Evolutionary conservation across 2,888 invertebrate species (phyloP).

Genomic region (Linhomoeus sp.): DNA sequence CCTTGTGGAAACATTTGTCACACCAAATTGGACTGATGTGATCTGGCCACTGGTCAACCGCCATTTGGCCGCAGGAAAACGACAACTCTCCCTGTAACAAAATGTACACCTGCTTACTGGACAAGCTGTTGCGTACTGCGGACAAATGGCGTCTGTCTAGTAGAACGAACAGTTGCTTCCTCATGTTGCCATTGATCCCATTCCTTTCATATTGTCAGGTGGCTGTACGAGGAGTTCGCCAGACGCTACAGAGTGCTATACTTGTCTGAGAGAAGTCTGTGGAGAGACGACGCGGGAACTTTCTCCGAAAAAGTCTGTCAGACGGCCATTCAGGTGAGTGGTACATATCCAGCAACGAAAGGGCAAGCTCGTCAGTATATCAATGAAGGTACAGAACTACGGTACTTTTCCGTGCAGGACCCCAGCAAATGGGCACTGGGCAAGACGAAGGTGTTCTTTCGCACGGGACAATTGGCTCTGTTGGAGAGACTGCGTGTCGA

Average conservation of each 20-base stretch:
- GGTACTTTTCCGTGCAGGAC: slow-evolving; percentile 40
- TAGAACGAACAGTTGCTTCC: no score
- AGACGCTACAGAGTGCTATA: slow-evolving; percentile 68
- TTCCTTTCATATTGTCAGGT: slow-evolving; percentile 34
- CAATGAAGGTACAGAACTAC: no score
- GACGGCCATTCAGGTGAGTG: slow-evolving; percentile 33
- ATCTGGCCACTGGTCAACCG: no score
- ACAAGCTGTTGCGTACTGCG: no score
- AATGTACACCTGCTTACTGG: no score
- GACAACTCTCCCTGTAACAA: no score
- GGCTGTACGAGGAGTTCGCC: slow-evolving; percentile 43
- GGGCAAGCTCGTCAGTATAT: no score
- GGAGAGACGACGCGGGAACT: slow-evolving; percentile 50
- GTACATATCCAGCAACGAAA: background rate
- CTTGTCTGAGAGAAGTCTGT: slow-evolving; percentile 37
- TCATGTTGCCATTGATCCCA: no score
- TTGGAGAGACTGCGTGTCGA: slow-evolving; percentile 74
- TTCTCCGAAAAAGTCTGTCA: slow-evolving; percentile 55
- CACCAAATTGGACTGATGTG: no score
- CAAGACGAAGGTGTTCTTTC: slow-evolving; percentile 91
- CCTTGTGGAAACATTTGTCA: no score
- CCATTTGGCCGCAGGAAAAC: no score
- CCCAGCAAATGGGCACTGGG: slow-evolving; percentile 85
- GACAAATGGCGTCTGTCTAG: no score
- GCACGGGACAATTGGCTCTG: slow-evolving; percentile 93